phyloP scores from a whole-genome alignment of 2,113 vertebrate species.

The Eolophus roseicapilla region DNA sequence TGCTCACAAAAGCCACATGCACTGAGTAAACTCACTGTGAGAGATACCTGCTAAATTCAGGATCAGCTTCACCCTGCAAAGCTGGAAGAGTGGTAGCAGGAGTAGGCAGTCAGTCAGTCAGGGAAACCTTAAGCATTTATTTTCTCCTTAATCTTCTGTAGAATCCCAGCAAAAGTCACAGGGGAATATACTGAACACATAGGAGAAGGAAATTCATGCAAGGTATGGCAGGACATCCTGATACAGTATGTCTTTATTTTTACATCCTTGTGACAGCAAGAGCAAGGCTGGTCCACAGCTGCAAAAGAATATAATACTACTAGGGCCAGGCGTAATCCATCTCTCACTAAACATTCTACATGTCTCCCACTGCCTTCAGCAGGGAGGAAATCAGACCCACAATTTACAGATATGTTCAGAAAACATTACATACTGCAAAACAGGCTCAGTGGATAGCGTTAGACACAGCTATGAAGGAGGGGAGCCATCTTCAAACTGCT shows the following conservation, averaged over 20 bases:
- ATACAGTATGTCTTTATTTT: not conserved
- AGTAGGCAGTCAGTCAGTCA: not conserved
- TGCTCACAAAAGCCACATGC: not conserved
- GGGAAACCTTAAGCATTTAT: not conserved
- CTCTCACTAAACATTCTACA: not conserved
- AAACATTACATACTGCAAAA: not conserved
- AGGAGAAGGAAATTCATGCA: not conserved
- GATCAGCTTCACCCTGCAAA: not conserved
- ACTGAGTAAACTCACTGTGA: not conserved
- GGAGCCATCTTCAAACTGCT: not conserved
- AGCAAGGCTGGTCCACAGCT: not conserved
- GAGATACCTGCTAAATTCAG: not conserved
- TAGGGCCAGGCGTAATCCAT: not conserved
- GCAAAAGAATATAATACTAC: not conserved
- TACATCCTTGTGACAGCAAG: not conserved
- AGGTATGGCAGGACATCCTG: not conserved
- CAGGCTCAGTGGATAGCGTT: not conserved
- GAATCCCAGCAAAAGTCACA: not conserved
- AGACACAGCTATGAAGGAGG: not conserved
- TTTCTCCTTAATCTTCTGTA: not conserved
- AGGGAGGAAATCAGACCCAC: not conserved
- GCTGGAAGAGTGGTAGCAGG: not conserved
- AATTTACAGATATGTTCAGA: not conserved
- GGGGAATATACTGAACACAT: too few species aligned
- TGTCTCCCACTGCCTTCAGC: not conserved